Base-by-base conservation (phyloP, 2,797 vertebrate genomes). In the Coilia nasus region DNA sequence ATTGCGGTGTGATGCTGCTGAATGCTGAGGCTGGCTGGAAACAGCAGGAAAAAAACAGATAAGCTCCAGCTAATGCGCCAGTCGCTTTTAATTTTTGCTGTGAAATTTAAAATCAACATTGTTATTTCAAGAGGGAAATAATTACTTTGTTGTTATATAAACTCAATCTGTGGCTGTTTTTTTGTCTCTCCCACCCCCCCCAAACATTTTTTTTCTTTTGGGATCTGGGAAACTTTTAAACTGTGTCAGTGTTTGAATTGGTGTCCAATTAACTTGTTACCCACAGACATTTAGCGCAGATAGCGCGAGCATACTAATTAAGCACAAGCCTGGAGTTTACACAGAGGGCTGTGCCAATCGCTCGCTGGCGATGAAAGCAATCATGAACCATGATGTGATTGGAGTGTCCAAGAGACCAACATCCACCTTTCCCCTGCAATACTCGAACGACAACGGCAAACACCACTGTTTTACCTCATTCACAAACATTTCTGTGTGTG, bases 241-340 rank as follows among this genome's bases (percentile, higher is more conserved):
- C 92, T 94, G 91, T 95, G 93, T 93, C 92, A 94, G 93, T 91
- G 93, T 95, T 95, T 94, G 94, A 95, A 95, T 95, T 94, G 93
- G 92, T 94, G 92, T 91, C 93, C 96, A 95, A 95, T 96, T 96
- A 95, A 94, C 94, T 95, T 92, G 92, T 95, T 95, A 94, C 95
- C 94, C 91, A 90, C 93, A 96, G 95, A 95, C 94, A 96, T 93
- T 90, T 88, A 83, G 91, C 89, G 89, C 93, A 92, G 94, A 94
- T 94, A 94, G 93, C 92, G 93, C 93, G 94, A 92, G 93, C 92
- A 94, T 94, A 93, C 94, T 95, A 96, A 96, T 96, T 94, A 95
- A 92, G 93, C 92, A 91, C 90, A 91, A 88, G 90, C 89, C 91
- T 78, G 86, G 44, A 91, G 87, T 84, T 85, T 88, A 83, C 88